Evolutionary conservation across 2,888 invertebrate genomes (phyloP).

Genomic region (Diplazon laetatorius): DNA sequence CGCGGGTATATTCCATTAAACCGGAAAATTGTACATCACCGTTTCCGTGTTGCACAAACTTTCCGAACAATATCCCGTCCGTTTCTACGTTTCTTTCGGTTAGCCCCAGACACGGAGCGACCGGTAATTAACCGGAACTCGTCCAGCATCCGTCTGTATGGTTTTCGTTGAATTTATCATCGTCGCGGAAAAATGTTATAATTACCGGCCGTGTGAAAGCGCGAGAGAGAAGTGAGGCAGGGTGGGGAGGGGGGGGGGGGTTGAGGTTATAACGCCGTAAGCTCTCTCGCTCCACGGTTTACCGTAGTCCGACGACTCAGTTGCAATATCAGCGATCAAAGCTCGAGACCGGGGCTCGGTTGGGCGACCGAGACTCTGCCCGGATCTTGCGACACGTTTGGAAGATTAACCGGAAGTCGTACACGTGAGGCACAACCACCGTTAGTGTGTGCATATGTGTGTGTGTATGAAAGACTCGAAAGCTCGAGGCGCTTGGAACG

Average conservation of each 20-base stretch:
- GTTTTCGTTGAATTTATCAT: slow-evolving; percentile 66
- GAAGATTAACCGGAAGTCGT: slow-evolving; percentile 59
- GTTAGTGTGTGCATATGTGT: slow-evolving; percentile 14
- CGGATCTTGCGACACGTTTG: slow-evolving; percentile 53
- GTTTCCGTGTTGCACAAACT: slow-evolving; percentile 31
- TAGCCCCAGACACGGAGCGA: slow-evolving; percentile 16
- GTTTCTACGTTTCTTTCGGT: slow-evolving; percentile 23
- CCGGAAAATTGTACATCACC: neutral
- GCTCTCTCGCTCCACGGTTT: slow-evolving; percentile 3
- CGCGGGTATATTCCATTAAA: slow-evolving; percentile 3
- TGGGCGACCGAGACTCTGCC: slow-evolving; percentile 14
- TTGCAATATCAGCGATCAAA: slow-evolving; percentile 19
- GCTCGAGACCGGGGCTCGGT: slow-evolving; percentile 6
- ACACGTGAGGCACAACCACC: slow-evolving; percentile 35
- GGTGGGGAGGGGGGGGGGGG: neutral
- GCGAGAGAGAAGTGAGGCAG: slow-evolving; percentile 11
- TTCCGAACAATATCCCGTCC: slow-evolving; percentile 33
- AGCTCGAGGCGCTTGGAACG: slow-evolving; percentile 42
- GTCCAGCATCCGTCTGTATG: slow-evolving; percentile 24
- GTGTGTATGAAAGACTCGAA: slow-evolving; percentile 37
- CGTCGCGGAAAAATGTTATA: slow-evolving; percentile 74
- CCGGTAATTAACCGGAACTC: slow-evolving; percentile 54
- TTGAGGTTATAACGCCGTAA: neutral
- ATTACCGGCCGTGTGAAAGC: too few species aligned
- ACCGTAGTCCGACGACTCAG: slow-evolving; percentile 18